Conservation (phyloP, 2,113 vertebrate genomes). For the Polypterus senegalus region DNA sequence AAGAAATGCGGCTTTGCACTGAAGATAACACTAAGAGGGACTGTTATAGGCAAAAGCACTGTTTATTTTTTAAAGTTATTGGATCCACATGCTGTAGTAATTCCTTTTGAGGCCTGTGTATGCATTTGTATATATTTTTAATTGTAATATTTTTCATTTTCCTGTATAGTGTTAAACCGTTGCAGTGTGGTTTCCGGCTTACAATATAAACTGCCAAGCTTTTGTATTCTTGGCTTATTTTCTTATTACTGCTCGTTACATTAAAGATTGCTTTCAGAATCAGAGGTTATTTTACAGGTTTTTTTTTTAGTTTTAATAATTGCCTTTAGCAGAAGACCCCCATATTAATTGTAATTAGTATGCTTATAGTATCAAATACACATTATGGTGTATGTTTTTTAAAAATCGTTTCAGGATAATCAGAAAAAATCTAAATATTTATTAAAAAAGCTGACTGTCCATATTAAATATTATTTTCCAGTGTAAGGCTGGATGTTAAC, state of each 20-base stretch:
- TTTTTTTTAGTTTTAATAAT: constrained; percentile 22
- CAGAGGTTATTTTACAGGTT: not conserved
- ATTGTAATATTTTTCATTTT: constrained; percentile 35
- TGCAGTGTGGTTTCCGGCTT: constrained; percentile 36
- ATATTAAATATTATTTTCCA: too few species aligned
- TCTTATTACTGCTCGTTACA: constrained; percentile 8
- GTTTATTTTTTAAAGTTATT: constrained; percentile 19
- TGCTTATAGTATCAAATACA: too few species aligned
- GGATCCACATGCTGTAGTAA: constrained; percentile 27
- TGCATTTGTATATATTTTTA: constrained; percentile 30
- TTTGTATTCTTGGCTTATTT: constrained; percentile 29
- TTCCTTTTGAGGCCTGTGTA: constrained; percentile 21
- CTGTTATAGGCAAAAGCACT: too few species aligned
- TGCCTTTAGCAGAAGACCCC: constrained; percentile 21
- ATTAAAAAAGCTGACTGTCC: too few species aligned
- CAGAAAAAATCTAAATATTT: too few species aligned
- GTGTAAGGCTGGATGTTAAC: too few species aligned
- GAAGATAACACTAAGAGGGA: too few species aligned
- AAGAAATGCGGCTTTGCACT: too few species aligned
- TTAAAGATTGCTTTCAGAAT: constrained; percentile 23
- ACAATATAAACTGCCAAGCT: constrained; percentile 25
- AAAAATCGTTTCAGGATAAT: too few species aligned
- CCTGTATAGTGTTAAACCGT: constrained; percentile 30
- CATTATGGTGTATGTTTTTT: too few species aligned
- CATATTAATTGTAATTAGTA: not conserved